These are phyloP conservation scores for Drosophila neocordata DNA, from an alignment of 1,140 invertebrate species.

Conservation along the genomic window DNA sequence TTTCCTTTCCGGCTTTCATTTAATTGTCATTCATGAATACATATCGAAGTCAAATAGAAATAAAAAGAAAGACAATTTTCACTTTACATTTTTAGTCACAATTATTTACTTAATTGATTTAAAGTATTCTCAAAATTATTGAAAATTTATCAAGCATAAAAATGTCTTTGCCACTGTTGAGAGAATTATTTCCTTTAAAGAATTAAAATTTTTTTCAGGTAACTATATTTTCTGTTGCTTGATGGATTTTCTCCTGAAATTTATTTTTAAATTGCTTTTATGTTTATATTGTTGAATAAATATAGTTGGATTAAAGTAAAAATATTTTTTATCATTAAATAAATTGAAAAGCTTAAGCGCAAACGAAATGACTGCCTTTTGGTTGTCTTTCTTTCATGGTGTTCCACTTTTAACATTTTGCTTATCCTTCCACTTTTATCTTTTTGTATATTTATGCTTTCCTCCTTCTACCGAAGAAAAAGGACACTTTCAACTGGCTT, in stretches of 20 bases:
- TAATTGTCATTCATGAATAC: too few species aligned
- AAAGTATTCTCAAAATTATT: too few species aligned
- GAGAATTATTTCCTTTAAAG: too few species aligned
- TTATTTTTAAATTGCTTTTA: not conserved
- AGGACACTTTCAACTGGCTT: conserved; percentile 60
- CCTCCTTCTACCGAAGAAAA: conserved; percentile 23
- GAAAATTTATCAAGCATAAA: too few species aligned
- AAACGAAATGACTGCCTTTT: conserved; percentile 6
- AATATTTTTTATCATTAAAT: conserved; percentile 5
- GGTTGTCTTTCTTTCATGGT: conserved; percentile 10
- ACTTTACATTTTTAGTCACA: too few species aligned
- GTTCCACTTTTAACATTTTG: conserved; percentile 20
- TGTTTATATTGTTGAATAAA: not conserved
- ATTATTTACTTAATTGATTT: too few species aligned
- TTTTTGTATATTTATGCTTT: conserved; percentile 34
- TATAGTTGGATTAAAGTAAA: not conserved
- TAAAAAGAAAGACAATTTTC: too few species aligned
- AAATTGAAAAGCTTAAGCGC: conserved; percentile 7
- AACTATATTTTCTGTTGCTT: too few species aligned
- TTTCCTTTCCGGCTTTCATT: not conserved
- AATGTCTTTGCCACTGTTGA: too few species aligned
- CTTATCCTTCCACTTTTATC: conserved; percentile 58
- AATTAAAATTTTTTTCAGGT: not conserved
- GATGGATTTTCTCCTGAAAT: too few species aligned
- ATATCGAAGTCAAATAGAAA: too few species aligned